Conservation (phyloP, 1,140 invertebrate species). For the Frieseomelitta varia region DNA sequence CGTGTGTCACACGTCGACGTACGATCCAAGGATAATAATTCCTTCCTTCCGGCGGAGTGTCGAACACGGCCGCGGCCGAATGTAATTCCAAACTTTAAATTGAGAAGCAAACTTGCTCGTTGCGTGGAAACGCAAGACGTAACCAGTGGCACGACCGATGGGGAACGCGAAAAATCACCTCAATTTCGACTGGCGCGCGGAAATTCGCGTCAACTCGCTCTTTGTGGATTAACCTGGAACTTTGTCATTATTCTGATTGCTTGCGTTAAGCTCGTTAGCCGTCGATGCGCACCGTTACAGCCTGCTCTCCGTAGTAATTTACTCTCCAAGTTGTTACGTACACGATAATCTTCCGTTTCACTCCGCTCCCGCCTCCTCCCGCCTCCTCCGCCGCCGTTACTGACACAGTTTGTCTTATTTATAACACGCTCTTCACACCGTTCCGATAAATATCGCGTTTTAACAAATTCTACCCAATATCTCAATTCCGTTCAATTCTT, state of each 20-base stretch:
- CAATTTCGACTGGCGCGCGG: conserved; percentile 54
- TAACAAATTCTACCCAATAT: too few species aligned
- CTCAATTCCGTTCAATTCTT: too few species aligned
- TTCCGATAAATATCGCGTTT: not conserved
- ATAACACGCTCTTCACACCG: not conserved
- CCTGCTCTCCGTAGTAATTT: conserved; percentile 56
- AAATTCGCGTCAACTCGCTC: conserved; percentile 43
- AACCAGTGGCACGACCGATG: conserved; percentile 10
- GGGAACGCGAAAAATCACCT: conserved; percentile 56
- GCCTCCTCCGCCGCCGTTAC: not conserved
- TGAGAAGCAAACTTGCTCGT: conserved; percentile 38
- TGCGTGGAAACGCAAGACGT: conserved; percentile 27
- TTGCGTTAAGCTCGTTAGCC: conserved; percentile 55
- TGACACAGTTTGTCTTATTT: not conserved
- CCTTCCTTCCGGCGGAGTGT: conserved; percentile 3
- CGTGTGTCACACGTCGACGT: not conserved
- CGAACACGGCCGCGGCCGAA: conserved; percentile 12
- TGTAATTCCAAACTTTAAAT: conserved; percentile 54
- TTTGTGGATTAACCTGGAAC: conserved; percentile 64
- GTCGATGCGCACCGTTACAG: conserved; percentile 39
- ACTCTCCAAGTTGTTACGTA: conserved; percentile 42
- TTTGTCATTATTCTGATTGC: conserved; percentile 72
- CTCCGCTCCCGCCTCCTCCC: not conserved
- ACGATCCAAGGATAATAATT: conserved; percentile 27
- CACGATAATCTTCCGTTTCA: conserved; percentile 51